Evolutionary conservation across 2,888 invertebrate genomes (phyloP), one percentile per base, ranked within the genome.

Genomic region (Netelia virgata): DNA sequence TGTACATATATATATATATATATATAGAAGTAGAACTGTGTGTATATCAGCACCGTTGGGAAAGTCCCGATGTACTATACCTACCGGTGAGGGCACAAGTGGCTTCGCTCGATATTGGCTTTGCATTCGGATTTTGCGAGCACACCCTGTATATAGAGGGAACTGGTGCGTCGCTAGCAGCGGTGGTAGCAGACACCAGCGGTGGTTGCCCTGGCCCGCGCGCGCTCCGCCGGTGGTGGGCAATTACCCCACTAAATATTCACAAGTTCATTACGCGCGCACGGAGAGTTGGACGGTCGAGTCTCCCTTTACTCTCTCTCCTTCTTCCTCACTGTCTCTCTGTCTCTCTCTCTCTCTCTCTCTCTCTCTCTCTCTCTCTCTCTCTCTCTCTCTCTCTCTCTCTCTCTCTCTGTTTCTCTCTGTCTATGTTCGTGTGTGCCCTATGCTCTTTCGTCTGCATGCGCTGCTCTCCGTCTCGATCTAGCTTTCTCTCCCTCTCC

Each of bases 181-280:
- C 18, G n/a, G 16, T 10, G 53, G 59, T 43, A 61, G 64, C 63
- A 50, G 20, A 55, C 47, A 57, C 18, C 55, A 68, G 14, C 57
- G 61, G 68, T 53, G 84, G 76, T 77, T 81, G 70, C 70, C 70
- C 82, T 64, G 84, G 78, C 75, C 74, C 78, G 73, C 77, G 74
- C 83, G 83, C 70, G 72, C 66, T 87, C 87, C 89, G 85, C 88
- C 89, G 72, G 87, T 87, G 90, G 90, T 90, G 91, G 91, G 91
- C 92, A 92, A 93, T 93, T 92, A 92, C 91, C 91, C 88, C 90
- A 90, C 92, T 92, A 92, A 93, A 93, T 92, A 93, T 93, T 93
- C 92, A 92, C 92, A 92, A 93, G 92, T 92, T 93, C 92, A 87
- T 88, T 88, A 88, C 85, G 87, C 84, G 81, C 79, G 74, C 74